Conservation (phyloP, 1,140 invertebrate species). For the Hypothenemus hampei region DNA sequence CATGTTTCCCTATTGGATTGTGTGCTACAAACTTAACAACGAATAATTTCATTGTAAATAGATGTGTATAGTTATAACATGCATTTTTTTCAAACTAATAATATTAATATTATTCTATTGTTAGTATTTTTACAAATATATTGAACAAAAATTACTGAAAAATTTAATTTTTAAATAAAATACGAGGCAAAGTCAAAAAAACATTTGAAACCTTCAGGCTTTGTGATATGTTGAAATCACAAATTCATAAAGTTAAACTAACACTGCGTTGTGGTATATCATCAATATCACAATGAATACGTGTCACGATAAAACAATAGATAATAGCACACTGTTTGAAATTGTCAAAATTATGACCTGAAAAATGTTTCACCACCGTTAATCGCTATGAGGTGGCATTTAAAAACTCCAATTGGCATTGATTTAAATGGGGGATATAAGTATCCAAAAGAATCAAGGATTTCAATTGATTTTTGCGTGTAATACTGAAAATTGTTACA, state of each 20-base stretch:
- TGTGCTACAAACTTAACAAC: constrained; percentile 36
- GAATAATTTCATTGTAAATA: constrained; percentile 37
- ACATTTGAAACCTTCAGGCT: background rate
- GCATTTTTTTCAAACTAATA: constrained; percentile 37
- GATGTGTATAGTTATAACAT: constrained; percentile 35
- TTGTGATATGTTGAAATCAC: background rate
- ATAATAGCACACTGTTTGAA: no score
- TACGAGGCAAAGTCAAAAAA: no score
- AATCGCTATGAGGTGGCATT: background rate
- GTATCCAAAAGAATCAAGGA: no score
- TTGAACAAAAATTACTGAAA: constrained; percentile 20
- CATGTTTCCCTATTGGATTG: constrained; percentile 22
- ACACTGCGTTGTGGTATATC: background rate
- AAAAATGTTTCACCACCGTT: background rate
- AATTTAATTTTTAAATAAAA: constrained; percentile 2
- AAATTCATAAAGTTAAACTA: background rate
- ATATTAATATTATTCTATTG: constrained; percentile 33
- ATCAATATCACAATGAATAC: background rate
- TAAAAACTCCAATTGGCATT: no score
- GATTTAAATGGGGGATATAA: no score
- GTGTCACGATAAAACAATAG: no score
- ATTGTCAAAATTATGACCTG: background rate
- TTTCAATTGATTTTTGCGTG: no score
- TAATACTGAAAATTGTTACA: no score
- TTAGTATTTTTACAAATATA: constrained; percentile 41